Conservation (phyloP, 1,140 invertebrate species). For the Hormaphis cornu region DNA sequence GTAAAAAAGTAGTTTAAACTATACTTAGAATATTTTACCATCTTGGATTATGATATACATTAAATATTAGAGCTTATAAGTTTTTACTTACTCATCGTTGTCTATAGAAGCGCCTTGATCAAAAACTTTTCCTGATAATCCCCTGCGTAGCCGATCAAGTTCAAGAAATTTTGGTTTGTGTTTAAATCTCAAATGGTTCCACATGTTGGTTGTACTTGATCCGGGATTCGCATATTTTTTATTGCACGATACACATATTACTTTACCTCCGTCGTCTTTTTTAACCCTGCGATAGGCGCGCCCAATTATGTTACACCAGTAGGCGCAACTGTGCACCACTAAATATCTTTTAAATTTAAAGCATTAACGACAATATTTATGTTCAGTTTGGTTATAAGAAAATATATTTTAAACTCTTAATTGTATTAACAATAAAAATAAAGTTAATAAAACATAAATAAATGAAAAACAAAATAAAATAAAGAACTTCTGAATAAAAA, state of each 20-base stretch:
- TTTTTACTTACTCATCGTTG: background rate
- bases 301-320: background rate
- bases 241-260: background rate
- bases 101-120: background rate
- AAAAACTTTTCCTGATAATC: background rate
- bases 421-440: background rate
- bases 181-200: background rate
- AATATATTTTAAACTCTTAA: too few relatives aligned
- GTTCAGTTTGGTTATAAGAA: too few relatives aligned
- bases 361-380: too few relatives aligned
- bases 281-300: background rate
- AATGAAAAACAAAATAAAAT: background rate
- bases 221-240: background rate
- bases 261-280: background rate
- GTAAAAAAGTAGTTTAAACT: too few relatives aligned
- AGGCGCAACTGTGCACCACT: background rate
- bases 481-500: background rate
- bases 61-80: background rate
- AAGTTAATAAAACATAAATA: background rate
- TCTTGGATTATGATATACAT: too few relatives aligned
- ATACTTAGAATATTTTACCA: too few relatives aligned
- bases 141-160: background rate
- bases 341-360: background rate
- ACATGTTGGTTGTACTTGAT: background rate
- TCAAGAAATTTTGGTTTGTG: background rate